Evolutionary conservation across 2,113 vertebrate genomes (phyloP).

Genomic region (Lasiurus cinereus): DNA sequence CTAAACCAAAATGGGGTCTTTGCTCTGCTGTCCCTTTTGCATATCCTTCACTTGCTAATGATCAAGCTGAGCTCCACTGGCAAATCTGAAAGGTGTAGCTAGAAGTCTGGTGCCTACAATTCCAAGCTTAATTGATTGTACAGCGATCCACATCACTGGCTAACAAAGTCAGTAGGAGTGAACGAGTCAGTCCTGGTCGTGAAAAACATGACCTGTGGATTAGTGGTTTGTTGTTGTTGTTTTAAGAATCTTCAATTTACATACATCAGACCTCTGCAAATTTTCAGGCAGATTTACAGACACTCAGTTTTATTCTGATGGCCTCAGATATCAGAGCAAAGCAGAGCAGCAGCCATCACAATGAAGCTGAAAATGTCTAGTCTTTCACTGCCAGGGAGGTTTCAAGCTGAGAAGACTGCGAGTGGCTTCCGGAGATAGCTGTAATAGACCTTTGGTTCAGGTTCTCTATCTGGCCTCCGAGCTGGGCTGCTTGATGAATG

Average conservation of each 20-base stretch:
- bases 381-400: neutral
- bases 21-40: neutral
- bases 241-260: neutral
- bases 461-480: neutral
- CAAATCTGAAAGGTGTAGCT: constrained; percentile 14
- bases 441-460: neutral
- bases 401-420: neutral
- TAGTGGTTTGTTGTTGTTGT: neutral
- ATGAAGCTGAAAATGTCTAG: neutral
- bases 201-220: neutral
- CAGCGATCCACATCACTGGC: neutral
- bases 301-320: neutral
- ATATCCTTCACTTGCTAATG: neutral
- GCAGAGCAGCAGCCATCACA: neutral
- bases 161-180: neutral
- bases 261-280: neutral
- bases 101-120: neutral
- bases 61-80: neutral
- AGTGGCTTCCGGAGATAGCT: neutral
- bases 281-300: constrained; percentile 20
- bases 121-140: neutral
- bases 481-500: neutral
- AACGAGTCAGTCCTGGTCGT: neutral
- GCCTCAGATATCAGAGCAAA: neutral
- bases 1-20: neutral